Evolutionary conservation across 2,888 invertebrate genomes (phyloP).

Genomic region (Drosophila quinaria): DNA sequence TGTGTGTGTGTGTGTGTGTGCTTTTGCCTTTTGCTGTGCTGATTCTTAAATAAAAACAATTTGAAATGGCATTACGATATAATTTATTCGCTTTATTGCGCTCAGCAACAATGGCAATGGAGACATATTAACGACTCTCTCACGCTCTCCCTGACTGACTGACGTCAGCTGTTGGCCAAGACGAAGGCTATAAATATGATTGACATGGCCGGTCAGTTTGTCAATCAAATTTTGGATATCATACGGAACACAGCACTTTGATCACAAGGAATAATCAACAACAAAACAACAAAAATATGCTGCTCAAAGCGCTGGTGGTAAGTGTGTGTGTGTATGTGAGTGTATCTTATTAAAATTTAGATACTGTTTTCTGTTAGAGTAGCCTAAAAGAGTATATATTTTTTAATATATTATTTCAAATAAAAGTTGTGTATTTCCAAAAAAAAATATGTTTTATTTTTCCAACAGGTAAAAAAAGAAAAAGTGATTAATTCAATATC

Average conservation of each 20-base stretch:
- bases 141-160: slow-evolving; percentile 50
- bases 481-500: too few relatives aligned
- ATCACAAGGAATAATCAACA: not conserved
- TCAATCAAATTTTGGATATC: slow-evolving; percentile 71
- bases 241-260: slow-evolving; percentile 23
- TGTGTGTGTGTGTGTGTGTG: not conserved
- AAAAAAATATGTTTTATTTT: too few relatives aligned
- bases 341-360: too few relatives aligned
- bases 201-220: slow-evolving; percentile 60
- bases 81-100: slow-evolving; percentile 73
- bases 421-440: too few relatives aligned
- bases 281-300: slow-evolving; percentile 58
- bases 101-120: slow-evolving; percentile 21
- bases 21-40: slow-evolving; percentile 19
- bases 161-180: slow-evolving; percentile 43
- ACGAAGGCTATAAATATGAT: slow-evolving; percentile 79
- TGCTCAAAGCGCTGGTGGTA: slow-evolving; percentile 68
- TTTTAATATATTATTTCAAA: too few relatives aligned
- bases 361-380: too few relatives aligned
- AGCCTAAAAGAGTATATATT: too few relatives aligned
- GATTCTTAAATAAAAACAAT: slow-evolving; percentile 55
- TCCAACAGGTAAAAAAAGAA: too few relatives aligned
- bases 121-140: slow-evolving; percentile 71
- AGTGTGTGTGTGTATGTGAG: slow-evolving; percentile 24
- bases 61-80: slow-evolving; percentile 73